Base-by-base conservation (phyloP, 2,888 invertebrate species). In the Drosophila peninsularis region DNA sequence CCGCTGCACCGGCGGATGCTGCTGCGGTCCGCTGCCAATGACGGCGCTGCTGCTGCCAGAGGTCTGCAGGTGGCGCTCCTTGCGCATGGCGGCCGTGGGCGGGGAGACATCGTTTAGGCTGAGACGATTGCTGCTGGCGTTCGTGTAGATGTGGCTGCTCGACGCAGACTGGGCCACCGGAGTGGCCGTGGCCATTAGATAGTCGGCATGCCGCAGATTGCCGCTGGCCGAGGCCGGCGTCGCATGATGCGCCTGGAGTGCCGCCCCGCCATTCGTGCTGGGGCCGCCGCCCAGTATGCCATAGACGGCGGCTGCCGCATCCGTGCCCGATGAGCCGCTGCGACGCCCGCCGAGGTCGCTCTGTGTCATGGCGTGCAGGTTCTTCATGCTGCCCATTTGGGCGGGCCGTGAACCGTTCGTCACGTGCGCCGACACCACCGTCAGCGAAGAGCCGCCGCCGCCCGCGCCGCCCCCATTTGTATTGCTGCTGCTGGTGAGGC, bases 331-430 rank as follows among this genome's bases (percentile, higher is more conserved):
- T 5, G 83, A 57, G 10, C 82, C 84, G 37, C 86, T 86, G 5
- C 92, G 90, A 39, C 90, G 75, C 52, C 88, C 88, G 57, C 89
- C 89, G 27, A 91, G 88, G 56, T 92, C 92, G 81, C 88, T 92
- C 66, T 92, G 91, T 41, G 92, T 91, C 90, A 92, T 90, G 44
- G 90, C 90, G 78, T 91, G 91, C 57, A 92, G 78, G 70, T 91
- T 92, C 72, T 90, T 90, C 70, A 90, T 87, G 76, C 91, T 91
- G 24, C 90, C 91, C 79, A 91, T 82, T 71, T 90, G 88, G 6
- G 88, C 50, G 2, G 87, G 56, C 0, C 78, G 45, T 21, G 83
- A 62, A 10, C 90, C 90, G 45, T 83, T 90, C 34, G 82, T 79
- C 55, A 82, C 68, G 73, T 83, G 64, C 58, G 80, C 36, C 30